These are phyloP conservation scores for Danio choprae DNA, from an alignment of 2,797 vertebrate species.

Conservation along the genomic window DNA sequence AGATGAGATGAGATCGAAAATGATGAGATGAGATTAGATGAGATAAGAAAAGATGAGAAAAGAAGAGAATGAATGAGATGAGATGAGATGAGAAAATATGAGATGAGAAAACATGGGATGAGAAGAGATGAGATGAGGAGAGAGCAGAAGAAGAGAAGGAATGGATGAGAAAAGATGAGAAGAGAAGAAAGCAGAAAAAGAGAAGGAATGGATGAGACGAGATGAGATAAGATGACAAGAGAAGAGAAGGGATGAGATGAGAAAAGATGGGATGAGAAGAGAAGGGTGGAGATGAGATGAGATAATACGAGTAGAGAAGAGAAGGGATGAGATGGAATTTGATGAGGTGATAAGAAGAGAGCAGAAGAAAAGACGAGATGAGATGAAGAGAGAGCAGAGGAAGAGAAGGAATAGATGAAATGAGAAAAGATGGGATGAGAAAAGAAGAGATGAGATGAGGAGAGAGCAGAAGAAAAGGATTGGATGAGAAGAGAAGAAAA, in stretches of 20 bases:
- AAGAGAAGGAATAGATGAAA: too few relatives aligned
- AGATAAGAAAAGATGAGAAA: neutral
- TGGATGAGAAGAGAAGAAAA: too few relatives aligned
- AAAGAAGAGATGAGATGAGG: neutral
- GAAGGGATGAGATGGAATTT: too few relatives aligned
- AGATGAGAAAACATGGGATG: too few relatives aligned
- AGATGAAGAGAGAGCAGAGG: neutral
- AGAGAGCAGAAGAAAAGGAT: neutral
- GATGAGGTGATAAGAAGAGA: too few relatives aligned
- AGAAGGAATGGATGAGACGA: neutral
- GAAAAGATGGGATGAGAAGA: neutral
- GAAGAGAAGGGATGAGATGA: neutral
- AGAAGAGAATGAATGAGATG: too few relatives aligned
- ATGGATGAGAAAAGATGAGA: neutral
- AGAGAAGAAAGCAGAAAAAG: neutral
- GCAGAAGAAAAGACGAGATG: neutral
- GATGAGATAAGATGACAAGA: neutral
- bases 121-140: neutral
- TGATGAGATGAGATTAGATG: neutral
- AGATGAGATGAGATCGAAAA: neutral
- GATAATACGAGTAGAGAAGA: neutral
- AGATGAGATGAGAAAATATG: too few relatives aligned
- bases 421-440: too few relatives aligned
- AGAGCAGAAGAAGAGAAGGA: neutral
- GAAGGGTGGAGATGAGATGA: neutral